phyloP scores from a whole-genome alignment of 35 echinoderm and acorn worm species.

The Ophioderma brevispina region DNA sequence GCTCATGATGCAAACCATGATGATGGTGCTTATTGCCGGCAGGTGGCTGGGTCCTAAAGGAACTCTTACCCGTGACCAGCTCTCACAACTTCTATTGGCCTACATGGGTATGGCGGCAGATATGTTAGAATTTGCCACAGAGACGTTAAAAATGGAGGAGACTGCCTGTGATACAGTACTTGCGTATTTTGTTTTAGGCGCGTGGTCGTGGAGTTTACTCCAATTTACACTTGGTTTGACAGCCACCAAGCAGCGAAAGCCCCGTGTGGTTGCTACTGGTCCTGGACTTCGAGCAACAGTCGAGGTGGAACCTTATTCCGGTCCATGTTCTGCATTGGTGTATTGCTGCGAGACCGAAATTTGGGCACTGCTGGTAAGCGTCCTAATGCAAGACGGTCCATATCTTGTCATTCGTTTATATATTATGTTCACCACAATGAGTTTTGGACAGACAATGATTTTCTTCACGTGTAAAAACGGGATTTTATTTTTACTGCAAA shows the following conservation, averaged over 20 bases:
- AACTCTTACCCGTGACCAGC: conserved; percentile 73
- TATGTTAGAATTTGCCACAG: conserved; percentile 92
- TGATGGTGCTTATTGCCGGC: conserved; percentile 77
- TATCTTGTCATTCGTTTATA: conserved; percentile 78
- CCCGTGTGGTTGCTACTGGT: conserved; percentile 45
- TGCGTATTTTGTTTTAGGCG: conserved; percentile 52
- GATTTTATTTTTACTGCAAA: conserved; percentile 78
- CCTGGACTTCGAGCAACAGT: conserved; percentile 8
- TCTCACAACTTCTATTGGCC: conserved; percentile 74
- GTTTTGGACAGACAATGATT: conserved; percentile 69
- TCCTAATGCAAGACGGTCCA: conserved; percentile 90
- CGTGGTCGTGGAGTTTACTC: conserved; percentile 83
- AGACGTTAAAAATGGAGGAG: conserved; percentile 62
- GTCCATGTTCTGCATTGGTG: background rate
- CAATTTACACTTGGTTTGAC: conserved; percentile 89
- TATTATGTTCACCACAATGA: conserved; percentile 60
- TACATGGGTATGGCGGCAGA: conserved; percentile 92
- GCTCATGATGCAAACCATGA: conserved; percentile 73
- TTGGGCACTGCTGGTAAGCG: conserved; percentile 80
- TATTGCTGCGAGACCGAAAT: conserved; percentile 90
- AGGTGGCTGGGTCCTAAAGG: conserved; percentile 92
- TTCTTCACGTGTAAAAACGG: conserved; percentile 95
- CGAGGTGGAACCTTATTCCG: conserved; percentile 8
- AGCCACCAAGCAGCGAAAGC: conserved; percentile 77
- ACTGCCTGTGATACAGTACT: conserved; percentile 69